Base-by-base conservation (phyloP, 2,888 invertebrate species). In the Dicycla oo region DNA sequence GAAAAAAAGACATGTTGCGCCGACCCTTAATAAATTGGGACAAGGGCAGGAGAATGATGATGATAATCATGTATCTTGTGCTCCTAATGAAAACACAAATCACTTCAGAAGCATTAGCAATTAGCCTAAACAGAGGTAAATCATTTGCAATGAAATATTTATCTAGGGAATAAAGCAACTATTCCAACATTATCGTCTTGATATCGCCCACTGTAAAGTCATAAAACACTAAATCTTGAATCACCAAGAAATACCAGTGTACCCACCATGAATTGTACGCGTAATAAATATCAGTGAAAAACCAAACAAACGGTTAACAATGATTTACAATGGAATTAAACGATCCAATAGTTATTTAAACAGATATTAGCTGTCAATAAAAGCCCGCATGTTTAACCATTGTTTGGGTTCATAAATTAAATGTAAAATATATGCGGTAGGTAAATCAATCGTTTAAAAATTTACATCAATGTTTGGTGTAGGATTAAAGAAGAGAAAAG, bases 301-400 rank as follows among this genome's bases (percentile, higher is more conserved):
- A 88, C 88, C 88, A 87, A 88, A 83, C 75, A 82, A 84, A 87
- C 87, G 81, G 90, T 91, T 92, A 93, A 93, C 91, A 88, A 92
- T 92, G 93, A 93, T 93, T 93, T 93, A 94, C 86, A 86, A 86
- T 86, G 75, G 83, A 88, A 89, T 89, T 90, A 88, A 93, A 91
- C 88, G 86, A 86, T 90, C 88, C 86, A 91, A 92, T 90, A 89
- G 87, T 88, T 90, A 91, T 93, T 93, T 90, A 91, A 93, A 92
- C 89, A 89, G 87, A 88, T 88, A 92, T 93, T 88, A 91, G 88
- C 90, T 92, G 90, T 92, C 92, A 92, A 94, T 95, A 93, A 88
- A 90, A 84, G 84, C 94, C 94, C 94, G 93, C 93, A 94, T 94
- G 83, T 88, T 86, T 83, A 82, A 70, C 73, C 67, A 82, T 79